phyloP scores from a whole-genome alignment of 2,113 vertebrate species.

The Catagonus wagneri region DNA sequence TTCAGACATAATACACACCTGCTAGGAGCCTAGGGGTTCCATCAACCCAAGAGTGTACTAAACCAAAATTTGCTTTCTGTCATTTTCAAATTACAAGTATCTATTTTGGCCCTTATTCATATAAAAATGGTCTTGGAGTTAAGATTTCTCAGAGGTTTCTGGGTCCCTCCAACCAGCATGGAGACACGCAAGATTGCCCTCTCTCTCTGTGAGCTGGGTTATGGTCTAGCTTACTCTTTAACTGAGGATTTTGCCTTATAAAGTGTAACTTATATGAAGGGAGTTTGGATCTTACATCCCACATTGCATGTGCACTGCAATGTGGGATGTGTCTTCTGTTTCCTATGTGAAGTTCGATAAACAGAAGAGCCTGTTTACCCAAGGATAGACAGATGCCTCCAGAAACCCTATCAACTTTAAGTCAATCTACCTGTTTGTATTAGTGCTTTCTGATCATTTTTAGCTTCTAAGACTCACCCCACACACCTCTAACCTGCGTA shows the following conservation, averaged over 20 bases:
- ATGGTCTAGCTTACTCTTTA: not conserved
- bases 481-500: not conserved
- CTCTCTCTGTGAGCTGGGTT: not conserved
- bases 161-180: not conserved
- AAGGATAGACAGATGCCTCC: not conserved
- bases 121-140: not conserved
- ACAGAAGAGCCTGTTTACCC: not conserved
- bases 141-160: slow-evolving; percentile 13
- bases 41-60: not conserved
- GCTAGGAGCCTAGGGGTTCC: not conserved
- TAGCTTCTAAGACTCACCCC: not conserved
- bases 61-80: not conserved
- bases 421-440: not conserved
- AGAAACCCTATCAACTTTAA: slow-evolving; percentile 3
- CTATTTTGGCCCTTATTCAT: not conserved
- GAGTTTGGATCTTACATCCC: not conserved
- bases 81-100: not conserved
- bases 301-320: not conserved
- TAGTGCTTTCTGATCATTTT: not conserved
- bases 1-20: not conserved
- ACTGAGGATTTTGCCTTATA: not conserved
- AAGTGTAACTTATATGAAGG: not conserved
- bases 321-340: not conserved
- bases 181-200: not conserved
- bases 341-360: not conserved